Base-by-base conservation (phyloP, 2,888 invertebrate species). In the Caenorhabditis japonica region DNA sequence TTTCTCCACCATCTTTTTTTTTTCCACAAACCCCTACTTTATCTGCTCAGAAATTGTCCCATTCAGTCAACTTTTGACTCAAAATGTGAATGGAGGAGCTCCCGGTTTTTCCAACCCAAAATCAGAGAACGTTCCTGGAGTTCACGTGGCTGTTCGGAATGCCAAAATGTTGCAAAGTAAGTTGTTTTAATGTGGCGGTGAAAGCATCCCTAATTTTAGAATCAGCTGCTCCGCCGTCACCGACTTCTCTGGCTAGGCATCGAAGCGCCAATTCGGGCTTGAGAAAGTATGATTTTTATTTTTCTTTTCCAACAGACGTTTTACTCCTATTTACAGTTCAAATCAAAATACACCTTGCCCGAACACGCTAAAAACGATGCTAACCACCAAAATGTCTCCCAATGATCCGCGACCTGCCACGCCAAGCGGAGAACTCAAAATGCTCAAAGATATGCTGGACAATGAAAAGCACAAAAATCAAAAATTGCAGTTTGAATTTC, bases 371-470 rank as follows among this genome's bases (percentile, higher is more conserved):
- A 27, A n/a, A 1, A 39, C 10, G 23, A 41, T 49, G 34, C 1
- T 34, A 13, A 17, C 47, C 27, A 36, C n/a, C 4, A 43, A 44
- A 5, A 8, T 52, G 4, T 30, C 70, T 19, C 47, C 62, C 25
- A 33, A 12, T 2, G 53, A 55, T 5, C 12, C 49, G 0, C 52
- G 74, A 19, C 64, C 61, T 8, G 25, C 41, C 0, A 56, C 72
- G 1, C 69, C 69, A 15, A 61, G 43, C 44, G 77, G 77, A 4
- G 72, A 75, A n/a, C 13, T 70, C 10, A 30, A 53, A 12, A 69
- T 77, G 77, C 15, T 75, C 3, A 62, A 53, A 17, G 70, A 56
- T 30, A 58, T 66, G 38, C 25, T 73, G 39, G 75, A 75, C 13
- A 68, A 64, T 44, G 66, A 70, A 46, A 52, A 47, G 38, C 33